Conservation (phyloP, 2,113 vertebrate species). For the Albula goreensis region DNA sequence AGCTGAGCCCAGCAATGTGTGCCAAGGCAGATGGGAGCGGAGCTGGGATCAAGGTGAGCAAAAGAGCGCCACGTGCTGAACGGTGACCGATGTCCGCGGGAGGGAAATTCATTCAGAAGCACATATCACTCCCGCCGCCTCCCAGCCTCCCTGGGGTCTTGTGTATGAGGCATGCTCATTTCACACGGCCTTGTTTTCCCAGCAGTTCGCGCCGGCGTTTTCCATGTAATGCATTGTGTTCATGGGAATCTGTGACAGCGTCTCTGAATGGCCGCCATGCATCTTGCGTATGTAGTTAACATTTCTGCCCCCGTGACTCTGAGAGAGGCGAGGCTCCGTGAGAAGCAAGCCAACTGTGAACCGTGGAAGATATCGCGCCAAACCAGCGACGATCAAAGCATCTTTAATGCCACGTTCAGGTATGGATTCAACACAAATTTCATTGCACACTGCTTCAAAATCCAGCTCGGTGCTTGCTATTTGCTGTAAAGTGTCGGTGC, state of each 20-base stretch:
- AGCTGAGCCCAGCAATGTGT: not conserved
- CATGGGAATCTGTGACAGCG: not conserved
- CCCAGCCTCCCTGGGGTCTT: not conserved
- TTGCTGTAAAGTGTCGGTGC: not conserved
- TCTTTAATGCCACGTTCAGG: not conserved
- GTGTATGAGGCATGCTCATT: not conserved
- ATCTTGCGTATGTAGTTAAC: not conserved
- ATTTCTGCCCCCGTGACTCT: not conserved
- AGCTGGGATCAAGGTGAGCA: not conserved
- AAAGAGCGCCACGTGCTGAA: no score
- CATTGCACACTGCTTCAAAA: not conserved
- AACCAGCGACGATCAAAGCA: not conserved
- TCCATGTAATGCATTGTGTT: not conserved
- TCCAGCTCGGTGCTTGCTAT: no score
- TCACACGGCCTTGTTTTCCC: not conserved
- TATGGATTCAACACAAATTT: not conserved
- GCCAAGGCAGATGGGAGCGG: not conserved
- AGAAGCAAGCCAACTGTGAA: not conserved
- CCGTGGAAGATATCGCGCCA: not conserved
- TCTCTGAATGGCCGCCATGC: not conserved
- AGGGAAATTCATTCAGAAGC: not conserved
- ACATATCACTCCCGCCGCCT: no score
- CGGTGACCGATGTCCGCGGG: no score
- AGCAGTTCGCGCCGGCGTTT: not conserved
- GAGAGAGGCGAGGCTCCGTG: not conserved